A percentile compares a stretch with the other conserved stretches of the same genome.
Evolutionary conservation across 2,888 invertebrate species (phyloP).

Genomic region (Anorthoa munda): DNA sequence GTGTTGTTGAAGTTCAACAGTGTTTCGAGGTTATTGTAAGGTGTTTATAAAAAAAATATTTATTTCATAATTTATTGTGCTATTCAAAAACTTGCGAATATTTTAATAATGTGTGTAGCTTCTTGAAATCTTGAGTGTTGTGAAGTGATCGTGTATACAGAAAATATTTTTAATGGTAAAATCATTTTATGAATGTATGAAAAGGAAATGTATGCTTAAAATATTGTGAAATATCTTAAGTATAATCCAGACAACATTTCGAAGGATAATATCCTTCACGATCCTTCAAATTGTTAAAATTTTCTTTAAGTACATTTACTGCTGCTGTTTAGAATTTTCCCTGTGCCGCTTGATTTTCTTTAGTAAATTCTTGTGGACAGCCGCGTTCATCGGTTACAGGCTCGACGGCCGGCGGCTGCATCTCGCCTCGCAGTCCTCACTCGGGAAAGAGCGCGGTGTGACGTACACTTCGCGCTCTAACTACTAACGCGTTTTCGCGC

Average conservation of each 20-base stretch:
- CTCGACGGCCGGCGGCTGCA: slow-evolving; percentile 44
- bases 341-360: slow-evolving; percentile 61
- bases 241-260: background rate
- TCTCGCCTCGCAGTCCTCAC: slow-evolving; percentile 77
- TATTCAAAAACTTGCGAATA: slow-evolving; percentile 13
- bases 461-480: slow-evolving; percentile 75
- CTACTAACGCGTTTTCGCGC: slow-evolving; percentile 73
- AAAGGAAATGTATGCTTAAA: no score
- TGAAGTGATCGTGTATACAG: background rate
- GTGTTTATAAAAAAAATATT: slow-evolving; percentile 2
- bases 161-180: slow-evolving; percentile 3
- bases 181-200: background rate
- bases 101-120: background rate
- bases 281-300: background rate
- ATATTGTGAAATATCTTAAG: background rate
- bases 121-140: background rate
- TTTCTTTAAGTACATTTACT: background rate
- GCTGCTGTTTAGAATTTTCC: slow-evolving; percentile 47
- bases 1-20: slow-evolving; percentile 18
- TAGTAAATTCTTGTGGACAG: slow-evolving; percentile 30
- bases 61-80: background rate
- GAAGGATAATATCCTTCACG: background rate
- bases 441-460: slow-evolving; percentile 78
- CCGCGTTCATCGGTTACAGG: slow-evolving; percentile 35
- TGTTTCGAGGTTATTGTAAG: background rate